Evolutionary conservation across 2,888 invertebrate genomes (phyloP), one percentile per base, ranked within the genome.

Genomic region (Branchellion lobata): DNA sequence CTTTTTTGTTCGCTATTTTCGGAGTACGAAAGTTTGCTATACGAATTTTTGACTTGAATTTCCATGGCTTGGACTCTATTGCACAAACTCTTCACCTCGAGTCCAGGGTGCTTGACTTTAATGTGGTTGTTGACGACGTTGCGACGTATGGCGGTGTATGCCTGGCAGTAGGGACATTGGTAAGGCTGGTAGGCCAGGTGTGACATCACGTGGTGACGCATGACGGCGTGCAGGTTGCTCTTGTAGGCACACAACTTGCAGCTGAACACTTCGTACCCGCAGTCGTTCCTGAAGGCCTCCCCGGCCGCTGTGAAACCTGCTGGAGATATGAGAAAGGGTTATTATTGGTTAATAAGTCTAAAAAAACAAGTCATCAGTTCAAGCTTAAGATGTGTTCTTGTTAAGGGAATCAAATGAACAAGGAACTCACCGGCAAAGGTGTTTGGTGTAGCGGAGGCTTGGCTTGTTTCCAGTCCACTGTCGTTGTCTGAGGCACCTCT

Each of bases 181-280:
- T 79, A 82, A 8, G 82, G 82, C 8, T 78, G 75, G 76, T 82
- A 82, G 73, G 75, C 18, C 1, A 82, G 51, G 69, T 82, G 82
- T 1, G 80, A 73, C 82, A 82, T 82, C 57, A 80, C 81, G 79
- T 82, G 82, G 71, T 81, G 81, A 5, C 81, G 75, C 75, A 82
- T 82, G 11, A 78, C 78, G 0, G 79, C 76, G n/a, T 40, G 74
- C 51, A 76, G 73, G 47, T 76, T 78, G 27, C 78, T 72, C 14
- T 65, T 57, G 71, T 80, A 81, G 21, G 31, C 34, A 53, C 82
- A 82, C 40, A 78, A 53, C 24, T 69, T 61, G 61, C 82, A 82
- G 33, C 74, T 79, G 80, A 78, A 81, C 40, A 79, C 29, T 18
- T 34, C 61, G 61, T n/a, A 57, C 61, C 21, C 21, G 61, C 8